Conservation (phyloP, 2,888 invertebrate species). For the Lysandra bellargus region DNA sequence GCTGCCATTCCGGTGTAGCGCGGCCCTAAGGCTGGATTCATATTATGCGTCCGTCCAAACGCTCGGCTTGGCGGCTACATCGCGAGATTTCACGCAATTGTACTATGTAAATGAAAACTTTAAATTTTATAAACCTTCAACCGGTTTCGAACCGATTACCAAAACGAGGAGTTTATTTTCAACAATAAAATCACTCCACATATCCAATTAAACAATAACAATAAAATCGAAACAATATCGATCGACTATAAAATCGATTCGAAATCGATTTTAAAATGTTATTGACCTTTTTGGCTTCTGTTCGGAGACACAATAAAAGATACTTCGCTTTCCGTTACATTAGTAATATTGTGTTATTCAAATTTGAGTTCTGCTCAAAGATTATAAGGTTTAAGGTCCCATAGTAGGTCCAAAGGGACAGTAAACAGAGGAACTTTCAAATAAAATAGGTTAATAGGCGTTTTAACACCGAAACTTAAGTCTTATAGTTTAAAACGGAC, state of each 20-base stretch:
- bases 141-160: not conserved
- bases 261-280: constrained; percentile 30
- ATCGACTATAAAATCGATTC: constrained; percentile 29
- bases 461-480: constrained; percentile 72
- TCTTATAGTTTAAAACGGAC: constrained; percentile 61
- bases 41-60: no score
- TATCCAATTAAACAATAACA: constrained; percentile 22
- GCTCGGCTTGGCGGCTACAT: no score
- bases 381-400: constrained; percentile 30
- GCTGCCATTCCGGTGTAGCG: no score
- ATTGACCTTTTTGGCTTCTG: constrained; percentile 26
- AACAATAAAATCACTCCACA: not conserved
- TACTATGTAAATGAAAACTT: no score
- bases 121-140: not conserved
- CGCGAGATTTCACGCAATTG: no score
- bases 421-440: constrained; percentile 63
- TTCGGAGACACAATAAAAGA: constrained; percentile 24
- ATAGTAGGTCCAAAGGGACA: constrained; percentile 39
- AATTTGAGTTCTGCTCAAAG: not conserved
- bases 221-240: constrained; percentile 29
- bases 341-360: not conserved
- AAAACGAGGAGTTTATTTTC: not conserved
- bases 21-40: no score
- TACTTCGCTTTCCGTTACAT: constrained; percentile 9
- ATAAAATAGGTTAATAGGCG: constrained; percentile 76